Percentiles rank a stretch among this genome's conserved stretches.
phyloP scores from a whole-genome alignment of 2,888 invertebrate genomes.

The Altica lythri region DNA sequence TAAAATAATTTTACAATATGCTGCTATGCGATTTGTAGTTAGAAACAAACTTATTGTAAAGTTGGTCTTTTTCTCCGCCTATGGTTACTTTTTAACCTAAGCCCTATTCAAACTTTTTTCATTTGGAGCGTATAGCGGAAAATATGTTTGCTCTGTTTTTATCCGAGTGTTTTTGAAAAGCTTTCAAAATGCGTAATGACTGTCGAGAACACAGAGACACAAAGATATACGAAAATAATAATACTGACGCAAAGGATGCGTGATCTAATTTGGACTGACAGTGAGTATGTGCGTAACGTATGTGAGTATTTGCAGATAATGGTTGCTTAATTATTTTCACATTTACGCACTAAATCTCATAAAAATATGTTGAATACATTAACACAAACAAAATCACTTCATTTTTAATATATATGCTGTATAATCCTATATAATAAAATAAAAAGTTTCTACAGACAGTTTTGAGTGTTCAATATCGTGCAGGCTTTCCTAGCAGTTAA shows the following conservation, averaged over 20 bases:
- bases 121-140: conserved; percentile 17
- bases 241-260: conserved; percentile 23
- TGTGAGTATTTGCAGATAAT: conserved; percentile 9
- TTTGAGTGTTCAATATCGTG: too few relatives aligned
- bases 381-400: too few relatives aligned
- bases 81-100: conserved; percentile 14
- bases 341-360: too few relatives aligned
- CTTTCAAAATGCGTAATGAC: conserved; percentile 28
- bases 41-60: too few relatives aligned
- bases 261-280: conserved; percentile 21
- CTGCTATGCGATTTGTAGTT: too few relatives aligned
- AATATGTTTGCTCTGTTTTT: conserved; percentile 27
- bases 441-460: too few relatives aligned
- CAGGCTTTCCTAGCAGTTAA: too few relatives aligned
- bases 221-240: conserved; percentile 23
- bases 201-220: conserved; percentile 21
- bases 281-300: conserved; percentile 16
- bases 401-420: too few relatives aligned
- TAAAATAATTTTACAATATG: too few relatives aligned
- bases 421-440: too few relatives aligned
- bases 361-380: too few relatives aligned
- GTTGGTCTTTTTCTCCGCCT: conserved; percentile 11
- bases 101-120: conserved; percentile 18
- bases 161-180: conserved; percentile 28
- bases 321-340: conserved; percentile 5